Evolutionary conservation across 2,797 vertebrate species (phyloP).

Genomic region (Percopsis omiscomaycus): DNA sequence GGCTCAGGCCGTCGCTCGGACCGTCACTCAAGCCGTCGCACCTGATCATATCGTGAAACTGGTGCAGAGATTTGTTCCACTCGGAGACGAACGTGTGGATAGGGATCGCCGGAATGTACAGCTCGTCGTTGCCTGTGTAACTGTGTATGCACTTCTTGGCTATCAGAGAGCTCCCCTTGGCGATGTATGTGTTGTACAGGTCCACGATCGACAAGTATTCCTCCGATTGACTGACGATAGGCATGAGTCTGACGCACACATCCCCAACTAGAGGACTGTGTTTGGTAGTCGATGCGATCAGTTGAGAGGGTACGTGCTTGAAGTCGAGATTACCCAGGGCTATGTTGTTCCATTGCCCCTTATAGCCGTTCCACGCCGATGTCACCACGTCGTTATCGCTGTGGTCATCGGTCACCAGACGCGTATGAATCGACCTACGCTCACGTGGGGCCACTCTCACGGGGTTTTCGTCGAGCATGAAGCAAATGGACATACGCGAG

Average conservation of each 20-base stretch:
- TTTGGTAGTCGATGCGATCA: not conserved
- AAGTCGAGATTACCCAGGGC: conserved; percentile 1
- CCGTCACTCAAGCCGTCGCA: not conserved
- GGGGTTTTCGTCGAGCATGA: no score
- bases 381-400: no score
- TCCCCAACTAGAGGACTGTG: not conserved
- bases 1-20: not conserved
- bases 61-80: not conserved
- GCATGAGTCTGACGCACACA: conserved; percentile 1
- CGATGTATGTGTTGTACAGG: not conserved
- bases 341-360: conserved; percentile 7
- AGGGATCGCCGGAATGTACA: not conserved
- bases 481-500: no score
- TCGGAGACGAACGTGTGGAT: not conserved
- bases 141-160: not conserved
- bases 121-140: not conserved
- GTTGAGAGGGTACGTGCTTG: not conserved
- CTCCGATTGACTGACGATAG: not conserved
- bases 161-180: not conserved
- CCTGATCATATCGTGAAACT: not conserved
- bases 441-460: no score
- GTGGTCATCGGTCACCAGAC: not conserved
- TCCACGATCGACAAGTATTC: not conserved
- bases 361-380: not conserved
- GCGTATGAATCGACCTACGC: no score